Conservation (phyloP, 2,888 invertebrate genomes). For the Agrotis ipsilon region DNA sequence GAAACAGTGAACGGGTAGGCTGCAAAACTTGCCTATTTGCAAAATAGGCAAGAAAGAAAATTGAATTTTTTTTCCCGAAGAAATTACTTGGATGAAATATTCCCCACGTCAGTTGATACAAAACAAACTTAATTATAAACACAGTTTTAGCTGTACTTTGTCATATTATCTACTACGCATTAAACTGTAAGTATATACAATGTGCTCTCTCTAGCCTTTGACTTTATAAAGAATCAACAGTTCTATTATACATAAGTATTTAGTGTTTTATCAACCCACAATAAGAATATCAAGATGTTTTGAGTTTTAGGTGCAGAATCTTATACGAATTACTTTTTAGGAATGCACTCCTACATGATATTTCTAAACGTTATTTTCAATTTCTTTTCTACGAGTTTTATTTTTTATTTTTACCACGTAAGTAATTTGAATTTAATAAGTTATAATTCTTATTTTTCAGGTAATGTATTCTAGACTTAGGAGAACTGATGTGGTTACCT, state of each 20-base stretch:
- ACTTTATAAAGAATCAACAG: neutral
- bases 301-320: neutral
- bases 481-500: constrained; percentile 71
- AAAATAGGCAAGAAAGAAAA: neutral
- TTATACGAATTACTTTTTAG: neutral
- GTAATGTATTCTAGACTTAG: neutral
- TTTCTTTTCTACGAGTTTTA: neutral
- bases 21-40: neutral
- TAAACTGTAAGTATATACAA: neutral
- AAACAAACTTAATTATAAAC: neutral
- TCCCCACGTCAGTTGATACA: neutral
- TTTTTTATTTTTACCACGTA: neutral
- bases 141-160: neutral
- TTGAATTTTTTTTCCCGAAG: neutral
- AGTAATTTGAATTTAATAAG: neutral
- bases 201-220: neutral
- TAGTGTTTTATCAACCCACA: neutral
- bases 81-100: neutral
- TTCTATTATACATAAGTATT: no score
- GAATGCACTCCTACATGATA: neutral
- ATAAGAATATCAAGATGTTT: neutral
- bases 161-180: neutral
- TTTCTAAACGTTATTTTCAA: neutral
- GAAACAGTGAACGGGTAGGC: no score
- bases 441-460: neutral